These are phyloP conservation scores for Poeciliopsis turneri DNA, from an alignment of 2,797 vertebrate genomes.

Conservation along the genomic window DNA sequence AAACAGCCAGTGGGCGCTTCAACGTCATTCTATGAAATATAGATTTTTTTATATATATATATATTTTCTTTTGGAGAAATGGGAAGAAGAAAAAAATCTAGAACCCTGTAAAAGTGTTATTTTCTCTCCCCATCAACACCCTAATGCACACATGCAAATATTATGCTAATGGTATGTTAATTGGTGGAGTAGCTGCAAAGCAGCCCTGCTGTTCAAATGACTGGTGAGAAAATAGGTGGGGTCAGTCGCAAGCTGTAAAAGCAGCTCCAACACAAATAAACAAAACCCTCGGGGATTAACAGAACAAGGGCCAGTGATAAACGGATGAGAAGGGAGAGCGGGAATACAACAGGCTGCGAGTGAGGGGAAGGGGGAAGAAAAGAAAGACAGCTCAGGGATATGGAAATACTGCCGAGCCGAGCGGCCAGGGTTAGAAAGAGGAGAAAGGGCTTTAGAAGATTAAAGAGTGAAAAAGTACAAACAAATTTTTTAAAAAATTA, in stretches of 20 bases:
- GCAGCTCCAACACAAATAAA: conserved; percentile 87
- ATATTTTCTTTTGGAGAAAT: conserved; percentile 40
- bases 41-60: conserved; percentile 10
- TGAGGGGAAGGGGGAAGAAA: conserved; percentile 52
- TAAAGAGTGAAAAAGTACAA: conserved; percentile 28
- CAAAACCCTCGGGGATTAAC: conserved; percentile 83
- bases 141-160: conserved; percentile 87
- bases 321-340: conserved; percentile 73
- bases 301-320: conserved; percentile 82
- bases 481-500: neutral
- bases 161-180: conserved; percentile 88
- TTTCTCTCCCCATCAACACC: conserved; percentile 85
- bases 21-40: conserved; percentile 63
- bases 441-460: conserved; percentile 1
- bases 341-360: conserved; percentile 65
- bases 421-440: conserved; percentile 31
- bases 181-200: conserved; percentile 82
- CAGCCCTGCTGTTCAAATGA: conserved; percentile 86
- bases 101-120: conserved; percentile 74
- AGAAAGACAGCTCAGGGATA: conserved; percentile 37
- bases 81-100: conserved; percentile 44
- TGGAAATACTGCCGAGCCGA: conserved; percentile 46
- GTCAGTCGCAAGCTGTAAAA: conserved; percentile 87
- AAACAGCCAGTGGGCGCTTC: conserved; percentile 68
- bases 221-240: conserved; percentile 86